A percentile compares a stretch with the other conserved stretches of the same genome.
These are phyloP conservation scores for Drosophila insularis DNA, from an alignment of 1,140 invertebrate species.

Conservation along the genomic window DNA sequence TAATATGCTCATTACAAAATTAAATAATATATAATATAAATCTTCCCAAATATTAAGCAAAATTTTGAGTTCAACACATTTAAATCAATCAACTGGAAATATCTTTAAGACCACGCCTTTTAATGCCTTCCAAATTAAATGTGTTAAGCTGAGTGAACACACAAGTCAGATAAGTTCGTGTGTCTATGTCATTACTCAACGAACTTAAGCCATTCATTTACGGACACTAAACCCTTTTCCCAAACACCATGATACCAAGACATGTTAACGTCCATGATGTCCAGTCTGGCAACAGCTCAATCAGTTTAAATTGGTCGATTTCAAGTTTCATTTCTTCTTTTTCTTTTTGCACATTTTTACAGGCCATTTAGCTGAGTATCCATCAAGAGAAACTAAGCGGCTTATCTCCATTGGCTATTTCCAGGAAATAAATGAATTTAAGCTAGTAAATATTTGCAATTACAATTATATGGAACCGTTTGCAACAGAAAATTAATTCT, in stretches of 20 bases:
- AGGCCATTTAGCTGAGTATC: slow-evolving; percentile 11
- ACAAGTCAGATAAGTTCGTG: not conserved
- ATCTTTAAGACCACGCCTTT: not conserved
- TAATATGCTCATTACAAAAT: no score
- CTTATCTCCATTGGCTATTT: slow-evolving; percentile 2
- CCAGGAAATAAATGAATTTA: slow-evolving; percentile 1
- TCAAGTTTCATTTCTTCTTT: slow-evolving; percentile 1
- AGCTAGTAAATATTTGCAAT: slow-evolving; percentile 5
- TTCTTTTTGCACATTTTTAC: slow-evolving; percentile 1
- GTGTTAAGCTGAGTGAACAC: not conserved
- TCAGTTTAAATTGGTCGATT: slow-evolving; percentile 16
- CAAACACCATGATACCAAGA: not conserved
- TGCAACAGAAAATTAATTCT: not conserved
- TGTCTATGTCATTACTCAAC: not conserved
- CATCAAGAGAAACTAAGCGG: slow-evolving; percentile 12
- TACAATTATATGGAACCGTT: not conserved
- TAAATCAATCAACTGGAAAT: no score
- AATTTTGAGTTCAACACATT: no score
- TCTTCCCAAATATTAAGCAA: no score
- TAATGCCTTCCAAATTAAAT: not conserved
- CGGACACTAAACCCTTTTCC: slow-evolving; percentile 9
- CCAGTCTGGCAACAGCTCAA: slow-evolving; percentile 8
- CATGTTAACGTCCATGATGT: slow-evolving; percentile 6
- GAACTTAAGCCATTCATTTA: slow-evolving; percentile 6
- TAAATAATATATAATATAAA: no score